A percentile compares a stretch with the other conserved stretches of the same genome.
Conservation (phyloP, 2,113 vertebrate genomes). For the Galbula dea region DNA sequence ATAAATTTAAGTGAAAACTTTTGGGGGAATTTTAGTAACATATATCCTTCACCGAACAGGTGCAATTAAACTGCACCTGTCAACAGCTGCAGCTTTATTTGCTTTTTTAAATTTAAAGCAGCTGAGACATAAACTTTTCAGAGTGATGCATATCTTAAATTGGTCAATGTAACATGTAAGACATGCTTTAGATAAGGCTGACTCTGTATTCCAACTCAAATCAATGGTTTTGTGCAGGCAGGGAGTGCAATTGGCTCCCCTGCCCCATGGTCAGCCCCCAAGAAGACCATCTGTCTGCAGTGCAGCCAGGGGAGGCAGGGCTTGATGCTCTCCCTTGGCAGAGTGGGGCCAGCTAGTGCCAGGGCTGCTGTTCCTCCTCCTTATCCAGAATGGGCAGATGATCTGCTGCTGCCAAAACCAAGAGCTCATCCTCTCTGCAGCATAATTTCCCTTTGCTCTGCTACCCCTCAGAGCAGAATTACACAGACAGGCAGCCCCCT, state of each 20-base stretch:
- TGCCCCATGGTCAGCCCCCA: not conserved
- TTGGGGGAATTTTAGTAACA: conserved; percentile 72
- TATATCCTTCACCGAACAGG: not conserved
- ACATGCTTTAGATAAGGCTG: fast-evolving
- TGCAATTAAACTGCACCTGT: not conserved
- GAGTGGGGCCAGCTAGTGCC: not conserved
- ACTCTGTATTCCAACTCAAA: not conserved
- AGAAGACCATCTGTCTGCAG: not conserved
- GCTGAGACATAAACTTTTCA: not conserved
- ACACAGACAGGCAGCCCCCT: not conserved
- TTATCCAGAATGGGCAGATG: not conserved
- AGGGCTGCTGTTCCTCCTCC: conserved; percentile 20
- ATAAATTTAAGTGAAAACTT: conserved; percentile 48
- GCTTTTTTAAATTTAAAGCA: not conserved
- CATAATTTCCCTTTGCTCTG: not conserved
- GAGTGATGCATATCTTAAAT: fast-evolving
- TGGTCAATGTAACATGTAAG: fast-evolving
- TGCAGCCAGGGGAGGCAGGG: not conserved
- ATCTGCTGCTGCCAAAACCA: not conserved
- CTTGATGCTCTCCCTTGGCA: not conserved
- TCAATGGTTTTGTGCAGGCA: fast-evolving
- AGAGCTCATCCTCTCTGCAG: not conserved
- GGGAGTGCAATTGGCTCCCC: not conserved
- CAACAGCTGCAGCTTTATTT: not conserved
- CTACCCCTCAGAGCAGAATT: not conserved